Base-by-base conservation (phyloP, 2,113 vertebrate genomes). In the Brachypodius melanocephalos region DNA sequence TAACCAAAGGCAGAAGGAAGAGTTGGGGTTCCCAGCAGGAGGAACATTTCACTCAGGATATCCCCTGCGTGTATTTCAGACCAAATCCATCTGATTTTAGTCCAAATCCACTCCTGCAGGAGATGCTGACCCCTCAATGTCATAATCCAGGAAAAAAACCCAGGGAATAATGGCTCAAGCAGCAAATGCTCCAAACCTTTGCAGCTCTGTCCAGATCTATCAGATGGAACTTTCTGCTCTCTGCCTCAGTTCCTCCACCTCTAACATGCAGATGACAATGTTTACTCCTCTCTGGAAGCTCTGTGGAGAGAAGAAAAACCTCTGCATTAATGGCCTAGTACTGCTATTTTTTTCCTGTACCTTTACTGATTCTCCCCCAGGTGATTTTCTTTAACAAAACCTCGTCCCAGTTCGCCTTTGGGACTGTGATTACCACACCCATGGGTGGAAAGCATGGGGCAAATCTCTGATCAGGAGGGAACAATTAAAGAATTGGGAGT, bases 401-500 rank as follows among this genome's bases (percentile, higher is more conserved):
- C 85, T 34, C 0, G 0, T 22, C 54, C 54, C 40, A 4, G 48
- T 57, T 34, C 22, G 21, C 61, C 91, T 94, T 75, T 82, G 85
- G 85, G 83, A 59, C 67, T 40, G 8, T 42, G 92, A 84, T 90
- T 55, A 49, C 95, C 95, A 80, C 92, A 96, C 93, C 88, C 92
- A 57, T 24, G 93, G 91, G 85, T 84, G 90, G 71, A 88, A 93
- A 90, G 78, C 88, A 67, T 7, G 69, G 59, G 86, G 46, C 95
- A 72, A 83, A 93, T 71, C 85, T 95, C 83, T 84, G 88, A 90
- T 94, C 93, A 92, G 75, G 71, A 90, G 62, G 55, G 85, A 89
- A 75, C 85, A 90, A 93, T 97, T 71, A 79, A 82, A 95, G 94
- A 97, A 94, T 85, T 88, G 32, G 83, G 88, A 54, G 31, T 77